Evolutionary conservation across 2,888 invertebrate genomes (phyloP).

Genomic region (Chloroclysta siterata): DNA sequence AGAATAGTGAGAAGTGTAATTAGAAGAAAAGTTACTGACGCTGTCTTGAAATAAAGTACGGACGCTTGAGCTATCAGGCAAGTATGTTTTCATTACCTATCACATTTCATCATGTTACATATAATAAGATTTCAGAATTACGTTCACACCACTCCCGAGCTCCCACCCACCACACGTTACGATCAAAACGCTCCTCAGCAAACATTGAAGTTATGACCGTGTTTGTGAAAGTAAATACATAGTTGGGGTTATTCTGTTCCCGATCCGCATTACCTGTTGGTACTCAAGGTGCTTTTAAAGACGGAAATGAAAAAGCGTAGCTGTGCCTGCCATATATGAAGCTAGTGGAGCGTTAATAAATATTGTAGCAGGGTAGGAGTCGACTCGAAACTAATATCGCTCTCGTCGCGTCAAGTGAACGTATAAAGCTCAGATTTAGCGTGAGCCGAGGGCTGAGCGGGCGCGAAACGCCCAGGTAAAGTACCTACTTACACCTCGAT

Average conservation of each 20-base stretch:
- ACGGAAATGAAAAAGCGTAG: slow-evolving; percentile 58
- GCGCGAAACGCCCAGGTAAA: slow-evolving; percentile 83
- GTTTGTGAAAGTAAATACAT: slow-evolving; percentile 42
- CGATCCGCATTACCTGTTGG: slow-evolving; percentile 44
- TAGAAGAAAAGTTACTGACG: not conserved
- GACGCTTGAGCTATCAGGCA: slow-evolving; percentile 21
- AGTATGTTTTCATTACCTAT: slow-evolving; percentile 35
- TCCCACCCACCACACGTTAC: slow-evolving; percentile 38
- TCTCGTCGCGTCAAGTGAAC: slow-evolving; percentile 84
- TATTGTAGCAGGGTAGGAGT: slow-evolving; percentile 80
- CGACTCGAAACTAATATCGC: slow-evolving; percentile 83
- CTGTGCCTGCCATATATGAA: slow-evolving; percentile 47
- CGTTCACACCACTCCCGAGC: slow-evolving; percentile 35
- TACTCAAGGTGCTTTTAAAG: slow-evolving; percentile 57
- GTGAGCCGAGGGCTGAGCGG: slow-evolving; percentile 79
- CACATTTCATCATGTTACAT: slow-evolving; percentile 34
- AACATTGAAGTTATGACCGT: slow-evolving; percentile 37
- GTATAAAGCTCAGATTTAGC: slow-evolving; percentile 85
- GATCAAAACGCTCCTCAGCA: slow-evolving; percentile 35
- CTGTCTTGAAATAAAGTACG: slow-evolving; percentile 3
- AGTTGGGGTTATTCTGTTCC: slow-evolving; percentile 40
- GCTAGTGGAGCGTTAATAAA: slow-evolving; percentile 77
- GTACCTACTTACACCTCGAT: slow-evolving; percentile 83
- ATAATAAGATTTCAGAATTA: slow-evolving; percentile 41
- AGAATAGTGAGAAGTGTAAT: not conserved